Evolutionary conservation across 2,113 vertebrate species (phyloP).

Genomic region (Aramus guarauna): DNA sequence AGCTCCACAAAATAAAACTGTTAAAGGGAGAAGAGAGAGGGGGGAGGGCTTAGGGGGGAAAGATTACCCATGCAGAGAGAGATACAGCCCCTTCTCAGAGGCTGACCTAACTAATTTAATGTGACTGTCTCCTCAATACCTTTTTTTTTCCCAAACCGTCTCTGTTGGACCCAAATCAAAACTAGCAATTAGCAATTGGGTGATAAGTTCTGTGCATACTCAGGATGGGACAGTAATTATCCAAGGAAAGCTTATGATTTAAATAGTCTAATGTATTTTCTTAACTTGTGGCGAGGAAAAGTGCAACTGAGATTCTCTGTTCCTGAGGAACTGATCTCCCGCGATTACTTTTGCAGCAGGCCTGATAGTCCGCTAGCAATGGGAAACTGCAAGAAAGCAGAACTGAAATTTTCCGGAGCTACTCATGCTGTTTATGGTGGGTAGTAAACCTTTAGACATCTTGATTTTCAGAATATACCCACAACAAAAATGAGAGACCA

Average conservation of each 20-base stretch:
- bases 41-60: not conserved
- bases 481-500: not conserved
- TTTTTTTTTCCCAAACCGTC: rapidly evolving
- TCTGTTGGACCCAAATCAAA: not conserved
- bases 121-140: not conserved
- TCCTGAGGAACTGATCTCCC: not conserved
- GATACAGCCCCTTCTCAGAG: not conserved
- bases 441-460: not conserved
- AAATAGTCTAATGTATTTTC: not conserved
- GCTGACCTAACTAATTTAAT: not conserved
- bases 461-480: not conserved
- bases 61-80: not conserved
- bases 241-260: not conserved
- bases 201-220: not conserved
- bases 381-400: not conserved
- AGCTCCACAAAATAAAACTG: not conserved
- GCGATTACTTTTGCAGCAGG: not conserved
- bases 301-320: not conserved
- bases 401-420: not conserved
- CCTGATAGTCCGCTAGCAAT: rapidly evolving
- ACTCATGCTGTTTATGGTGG: not conserved
- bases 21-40: not conserved
- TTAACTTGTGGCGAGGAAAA: not conserved
- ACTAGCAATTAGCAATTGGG: not conserved
- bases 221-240: not conserved